Conservation (phyloP, 1,140 invertebrate genomes). For the Stenopsyche tienmushanensis region DNA sequence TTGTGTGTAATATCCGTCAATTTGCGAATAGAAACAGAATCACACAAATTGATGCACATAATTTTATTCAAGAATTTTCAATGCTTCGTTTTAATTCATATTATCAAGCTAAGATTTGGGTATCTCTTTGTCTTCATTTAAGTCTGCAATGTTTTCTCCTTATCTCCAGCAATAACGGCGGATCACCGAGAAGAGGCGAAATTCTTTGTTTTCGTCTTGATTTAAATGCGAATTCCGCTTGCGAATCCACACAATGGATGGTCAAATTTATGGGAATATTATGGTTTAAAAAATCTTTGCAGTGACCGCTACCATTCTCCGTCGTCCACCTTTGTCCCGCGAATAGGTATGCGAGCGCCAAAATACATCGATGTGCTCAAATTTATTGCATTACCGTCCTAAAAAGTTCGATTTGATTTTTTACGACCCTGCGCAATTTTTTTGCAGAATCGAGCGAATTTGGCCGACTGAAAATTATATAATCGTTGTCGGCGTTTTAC, state of each 20-base stretch:
- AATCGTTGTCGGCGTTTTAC: conserved; percentile 18
- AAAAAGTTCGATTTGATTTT: background rate
- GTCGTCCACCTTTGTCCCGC: background rate
- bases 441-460: background rate
- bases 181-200: too few species aligned
- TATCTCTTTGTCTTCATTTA: too few species aligned
- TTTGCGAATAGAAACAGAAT: too few species aligned
- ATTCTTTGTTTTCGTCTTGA: conserved; percentile 27
- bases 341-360: background rate
- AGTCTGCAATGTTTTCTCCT: background rate
- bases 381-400: conserved; percentile 3
- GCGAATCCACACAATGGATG: conserved; percentile 20
- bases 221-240: conserved; percentile 5
- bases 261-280: conserved; percentile 33
- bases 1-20: too few species aligned
- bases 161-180: too few species aligned
- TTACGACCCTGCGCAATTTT: too few species aligned
- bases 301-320: too few species aligned
- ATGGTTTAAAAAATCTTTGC: conserved; percentile 9
- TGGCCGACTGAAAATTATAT: conserved; percentile 13
- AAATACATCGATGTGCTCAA: conserved; percentile 13
- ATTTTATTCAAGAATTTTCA: too few species aligned
- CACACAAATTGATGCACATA: too few species aligned
- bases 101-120: too few species aligned
- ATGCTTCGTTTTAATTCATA: too few species aligned